Base-by-base conservation (phyloP, 2,113 vertebrate genomes). In the Pyxicephalus adspersus region DNA sequence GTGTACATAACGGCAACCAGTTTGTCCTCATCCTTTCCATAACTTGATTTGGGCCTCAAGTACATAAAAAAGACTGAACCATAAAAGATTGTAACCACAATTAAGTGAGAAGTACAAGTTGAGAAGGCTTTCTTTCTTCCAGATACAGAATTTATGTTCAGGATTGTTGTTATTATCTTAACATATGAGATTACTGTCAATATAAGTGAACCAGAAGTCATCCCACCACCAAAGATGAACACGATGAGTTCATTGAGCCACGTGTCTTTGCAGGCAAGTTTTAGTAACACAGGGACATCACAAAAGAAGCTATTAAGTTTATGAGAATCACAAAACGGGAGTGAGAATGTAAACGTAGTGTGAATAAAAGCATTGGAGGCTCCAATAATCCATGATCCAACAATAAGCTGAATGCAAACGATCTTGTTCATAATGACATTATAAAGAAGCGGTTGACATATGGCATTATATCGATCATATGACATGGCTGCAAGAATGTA, bases 71-170 rank as follows among this genome's bases (percentile, higher is more conserved):
- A 20, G n/a, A 64, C 38, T 3, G 79, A 74, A 13, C 79, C 79
- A 31, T 81, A 81, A 15, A 81, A 81, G 20, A 81, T 54, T n/a
- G 29, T 26, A 2, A 74, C 79, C 4, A 74, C 79, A 16, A 31
- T 81, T 11, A 81, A 13, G 61, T 81, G 79, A 55, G 79, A 81
- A 1, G 79, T 74, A n/a, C 79, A 81, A 13, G 70, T 81, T 9
- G 79, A 81, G 22, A 81, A 81, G 1, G 79, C 70, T 65, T 81
- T 81, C 29, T 74, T 73, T 22, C 79, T 81, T 17, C 79, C 70
- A 4, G 28, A 57, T 3, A 20, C 52, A 38, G 79, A 81, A 3
- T 23, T 26, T 3, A 81, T 81, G 15, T 26, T 57, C 9, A 73
- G 11, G 23, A 81, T 81, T 2, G 79, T 65, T 25, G 61, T 25